Evolutionary conservation across 2,113 vertebrate genomes (phyloP).

Genomic region (Hemicordylus capensis): DNA sequence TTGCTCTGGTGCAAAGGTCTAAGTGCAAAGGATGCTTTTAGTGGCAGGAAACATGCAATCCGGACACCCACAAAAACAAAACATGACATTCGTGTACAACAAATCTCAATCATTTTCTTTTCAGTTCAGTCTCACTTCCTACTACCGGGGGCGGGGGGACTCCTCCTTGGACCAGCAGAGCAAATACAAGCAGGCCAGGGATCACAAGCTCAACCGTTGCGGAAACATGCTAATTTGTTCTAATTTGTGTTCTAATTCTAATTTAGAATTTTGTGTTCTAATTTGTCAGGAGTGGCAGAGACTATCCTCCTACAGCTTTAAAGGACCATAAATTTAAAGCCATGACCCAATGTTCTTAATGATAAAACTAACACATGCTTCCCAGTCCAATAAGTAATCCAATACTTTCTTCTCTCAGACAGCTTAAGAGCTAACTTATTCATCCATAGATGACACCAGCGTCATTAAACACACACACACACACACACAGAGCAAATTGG

Average conservation of each 20-base stretch:
- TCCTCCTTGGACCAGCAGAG: neutral
- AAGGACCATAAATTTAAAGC: slow-evolving; percentile 57
- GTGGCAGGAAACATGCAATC: neutral
- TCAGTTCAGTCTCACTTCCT: slow-evolving; percentile 30
- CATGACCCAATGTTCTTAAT: slow-evolving; percentile 63
- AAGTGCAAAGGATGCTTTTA: neutral
- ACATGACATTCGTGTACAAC: neutral
- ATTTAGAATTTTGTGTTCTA: too few relatives aligned
- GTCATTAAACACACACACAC: neutral
- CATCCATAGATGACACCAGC: neutral
- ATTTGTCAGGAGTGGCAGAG: slow-evolving; percentile 55
- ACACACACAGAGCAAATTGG: neutral
- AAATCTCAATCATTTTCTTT: slow-evolving; percentile 1
- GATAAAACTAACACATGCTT: slow-evolving; percentile 35
- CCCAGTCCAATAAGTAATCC: slow-evolving; percentile 8
- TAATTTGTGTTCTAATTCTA: too few relatives aligned
- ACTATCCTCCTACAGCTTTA: slow-evolving; percentile 9
- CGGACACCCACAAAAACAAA: slow-evolving; percentile 2
- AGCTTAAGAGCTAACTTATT: neutral
- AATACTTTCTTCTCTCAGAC: slow-evolving; percentile 7
- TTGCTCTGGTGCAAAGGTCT: slow-evolving; percentile 23
- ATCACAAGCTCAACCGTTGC: slow-evolving; percentile 47
- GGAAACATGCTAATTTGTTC: slow-evolving; percentile 60
- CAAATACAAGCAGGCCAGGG: neutral
- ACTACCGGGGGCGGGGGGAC: too few relatives aligned